A percentile compares a stretch with the other conserved stretches of the same genome.
Conservation (phyloP, 2,888 invertebrate species). For the Ochropleura leucogaster region DNA sequence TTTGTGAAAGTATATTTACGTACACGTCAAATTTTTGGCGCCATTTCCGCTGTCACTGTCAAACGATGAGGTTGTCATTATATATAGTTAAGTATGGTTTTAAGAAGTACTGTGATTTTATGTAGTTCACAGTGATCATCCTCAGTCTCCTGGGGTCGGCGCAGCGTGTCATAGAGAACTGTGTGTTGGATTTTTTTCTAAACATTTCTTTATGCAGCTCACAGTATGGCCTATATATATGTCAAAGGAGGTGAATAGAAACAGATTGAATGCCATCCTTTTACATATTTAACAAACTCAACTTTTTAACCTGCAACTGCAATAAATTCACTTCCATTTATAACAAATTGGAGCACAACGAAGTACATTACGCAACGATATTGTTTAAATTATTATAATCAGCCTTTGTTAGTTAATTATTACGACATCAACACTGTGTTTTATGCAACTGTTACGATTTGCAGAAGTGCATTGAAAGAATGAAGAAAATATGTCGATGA, state of each 20-base stretch:
- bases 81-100: constrained; percentile 5
- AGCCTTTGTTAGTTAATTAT: constrained; percentile 44
- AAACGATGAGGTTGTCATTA: not conserved
- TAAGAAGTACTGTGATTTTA: not conserved
- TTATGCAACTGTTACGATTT: not conserved
- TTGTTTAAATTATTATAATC: constrained; percentile 41
- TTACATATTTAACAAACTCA: not conserved
- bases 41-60: constrained; percentile 41
- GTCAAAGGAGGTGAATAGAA: not conserved
- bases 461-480: not conserved
- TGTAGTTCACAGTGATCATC: not conserved
- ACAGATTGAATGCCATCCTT: not conserved
- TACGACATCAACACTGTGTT: constrained; percentile 16
- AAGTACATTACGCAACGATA: constrained; percentile 28
- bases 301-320: not conserved
- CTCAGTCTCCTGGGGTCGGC: not conserved
- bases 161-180: not conserved
- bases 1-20: constrained; percentile 46
- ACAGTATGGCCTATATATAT: not conserved
- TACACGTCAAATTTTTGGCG: constrained; percentile 45
- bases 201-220: not conserved
- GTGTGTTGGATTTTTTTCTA: no score
- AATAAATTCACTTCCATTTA: constrained; percentile 6
- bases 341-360: constrained; percentile 16
- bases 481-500: not conserved